Evolutionary conservation across 2,797 vertebrate species (phyloP), one percentile per base, ranked within the genome.

Genomic region (Cheirogaleus major): DNA sequence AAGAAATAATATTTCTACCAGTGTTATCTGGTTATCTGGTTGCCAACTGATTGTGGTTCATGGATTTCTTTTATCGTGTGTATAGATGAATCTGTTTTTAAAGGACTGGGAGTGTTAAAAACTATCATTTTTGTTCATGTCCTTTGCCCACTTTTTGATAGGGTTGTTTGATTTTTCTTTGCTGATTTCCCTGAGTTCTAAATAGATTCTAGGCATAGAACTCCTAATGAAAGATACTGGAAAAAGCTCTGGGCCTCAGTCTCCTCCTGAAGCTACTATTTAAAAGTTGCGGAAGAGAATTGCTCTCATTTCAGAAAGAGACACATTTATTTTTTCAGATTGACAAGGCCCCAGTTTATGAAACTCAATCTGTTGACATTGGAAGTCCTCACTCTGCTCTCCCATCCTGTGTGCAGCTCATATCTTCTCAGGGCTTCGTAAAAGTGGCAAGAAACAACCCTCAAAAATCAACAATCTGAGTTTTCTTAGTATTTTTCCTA

Each of bases 391-490:
- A 0, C 0, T 20, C 0, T 5, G 15, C 22, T 32, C 8, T 22
- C 30, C 7, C 4, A 1, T 2, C 32, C 2, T 12, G 2, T 4
- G 0, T 57, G 57, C 32, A 80, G 6, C 43, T 43, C 23, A 14
- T 11, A 2, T 72, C 20, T 85, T 61, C 67, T n/a, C n/a, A 23
- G 43, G 35, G 25, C 14, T 87, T 83, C 63, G 50, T 70, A 15
- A 81, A 95, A 76, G 38, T 80, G n/a, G 48, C 52, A 95, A 91
- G 52, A 90, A 63, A 18, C 14, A 63, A 7, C 6, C 11, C 12
- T 27, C 3, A 84, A 93, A 95, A 95, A 78, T 79, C 32, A 93
- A 76, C 92, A 80, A 81, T 27, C 17, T 67, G 59, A 81, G 17
- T 43, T 88, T 95, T 59, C 38, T 85, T 80, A 57, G 14, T 35